phyloP scores from a whole-genome alignment of 2,888 invertebrate species.

The Tetrapedia diversipes region DNA sequence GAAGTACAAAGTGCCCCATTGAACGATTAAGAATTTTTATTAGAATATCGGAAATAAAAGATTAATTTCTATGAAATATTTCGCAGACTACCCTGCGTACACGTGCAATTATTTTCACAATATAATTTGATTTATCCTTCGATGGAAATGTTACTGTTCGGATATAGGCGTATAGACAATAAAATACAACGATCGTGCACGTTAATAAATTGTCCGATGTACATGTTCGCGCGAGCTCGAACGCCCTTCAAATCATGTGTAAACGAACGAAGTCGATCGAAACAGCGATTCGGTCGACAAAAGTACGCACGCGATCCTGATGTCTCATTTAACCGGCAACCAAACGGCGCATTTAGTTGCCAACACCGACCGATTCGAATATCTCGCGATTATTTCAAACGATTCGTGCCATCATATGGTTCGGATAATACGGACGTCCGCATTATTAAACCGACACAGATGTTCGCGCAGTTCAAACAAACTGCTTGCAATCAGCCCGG shows the following conservation, averaged over 20 bases:
- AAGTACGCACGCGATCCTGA: background rate
- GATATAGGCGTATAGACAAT: background rate
- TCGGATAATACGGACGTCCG: constrained; percentile 18
- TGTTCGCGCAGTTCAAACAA: constrained; percentile 19
- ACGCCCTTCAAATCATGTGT: background rate
- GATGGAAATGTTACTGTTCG: background rate
- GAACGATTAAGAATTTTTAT: too few relatives aligned
- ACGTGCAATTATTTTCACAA: too few relatives aligned
- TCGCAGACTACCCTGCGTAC: too few relatives aligned
- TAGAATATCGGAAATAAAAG: too few relatives aligned
- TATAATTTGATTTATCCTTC: too few relatives aligned
- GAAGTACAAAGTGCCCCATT: too few relatives aligned
- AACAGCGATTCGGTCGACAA: too few relatives aligned
- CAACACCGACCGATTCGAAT: constrained; percentile 1
- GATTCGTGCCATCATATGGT: background rate
- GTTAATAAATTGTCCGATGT: background rate
- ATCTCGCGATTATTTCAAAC: constrained; percentile 24
- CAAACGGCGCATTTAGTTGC: background rate
- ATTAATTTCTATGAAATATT: too few relatives aligned
- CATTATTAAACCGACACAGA: constrained; percentile 23
- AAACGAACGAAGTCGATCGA: too few relatives aligned
- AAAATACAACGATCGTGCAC: background rate
- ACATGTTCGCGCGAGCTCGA: background rate
- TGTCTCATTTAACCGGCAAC: background rate
- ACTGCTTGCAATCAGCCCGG: constrained; percentile 8